Base-by-base conservation (phyloP, 2,888 invertebrate species). In the Synergus umbraculus region DNA sequence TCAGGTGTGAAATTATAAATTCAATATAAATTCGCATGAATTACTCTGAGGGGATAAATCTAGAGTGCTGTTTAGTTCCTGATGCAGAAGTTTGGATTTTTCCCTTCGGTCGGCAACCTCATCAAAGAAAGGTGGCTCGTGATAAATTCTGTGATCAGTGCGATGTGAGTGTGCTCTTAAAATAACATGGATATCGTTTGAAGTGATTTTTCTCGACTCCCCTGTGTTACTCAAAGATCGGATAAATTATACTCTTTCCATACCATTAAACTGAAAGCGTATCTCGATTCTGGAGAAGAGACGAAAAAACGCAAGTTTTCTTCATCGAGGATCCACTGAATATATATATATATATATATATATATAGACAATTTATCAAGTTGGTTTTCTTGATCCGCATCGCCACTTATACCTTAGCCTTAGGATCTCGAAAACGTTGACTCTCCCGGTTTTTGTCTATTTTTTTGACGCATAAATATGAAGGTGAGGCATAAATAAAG, bases 231-330 rank as follows among this genome's bases (percentile, higher is more conserved):
- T 69, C 46, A 49, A 22, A 54, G 54, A 18, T 60, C 60, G 73
- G 49, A 54, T 54, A 73, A 73, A 54, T 73, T 73, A 73, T 54
- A 73, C 54, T 73, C 54, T n/a, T 73, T 73, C 73, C 49, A 73
- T 49, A 29, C 73, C 73, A 73, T 73, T 73, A 49, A 54, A 49
- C 73, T 49, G 73, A 54, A 69, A 73, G 29, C 29, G 13, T 41
- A 73, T 73, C 73, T n/a, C 54, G 44, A 46, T 67, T 67, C 44
- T 12, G 44, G 54, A 73, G 29, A n/a, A 22, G 73, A 37, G 69
- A 69, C 49, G 37, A 54, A 73, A 54, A 54, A 54, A 73, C 49
- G 73, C 73, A 73, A 73, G 73, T 73, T 73, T 73, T 73, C 73
- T 54, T 29, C n/a, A 73, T 73, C 54, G 49, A 60, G 18, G 9